Evolutionary conservation across 2,888 invertebrate genomes (phyloP).

Genomic region (Leistus spinibarbis): DNA sequence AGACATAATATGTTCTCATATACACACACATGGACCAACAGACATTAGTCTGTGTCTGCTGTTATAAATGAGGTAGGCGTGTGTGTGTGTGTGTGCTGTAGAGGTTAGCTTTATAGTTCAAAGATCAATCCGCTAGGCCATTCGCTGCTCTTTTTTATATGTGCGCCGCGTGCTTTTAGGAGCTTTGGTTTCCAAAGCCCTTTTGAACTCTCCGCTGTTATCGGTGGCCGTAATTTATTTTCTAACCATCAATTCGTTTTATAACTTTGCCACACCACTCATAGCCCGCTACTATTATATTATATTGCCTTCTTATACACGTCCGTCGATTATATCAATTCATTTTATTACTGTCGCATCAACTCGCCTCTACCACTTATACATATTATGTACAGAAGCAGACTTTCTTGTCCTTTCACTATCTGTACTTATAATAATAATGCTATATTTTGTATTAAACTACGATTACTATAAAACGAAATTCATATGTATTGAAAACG

Average conservation of each 20-base stretch:
- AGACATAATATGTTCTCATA: not conserved
- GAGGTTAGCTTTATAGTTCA: conserved; percentile 33
- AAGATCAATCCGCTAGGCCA: conserved; percentile 24
- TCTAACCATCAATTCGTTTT: conserved; percentile 29
- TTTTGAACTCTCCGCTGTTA: conserved; percentile 22
- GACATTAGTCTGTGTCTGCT: not conserved
- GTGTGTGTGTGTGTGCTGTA: not conserved
- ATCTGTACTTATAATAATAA: too few species aligned
- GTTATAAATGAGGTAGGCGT: not conserved
- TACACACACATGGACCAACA: not conserved
- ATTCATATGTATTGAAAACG: too few species aligned
- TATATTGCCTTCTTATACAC: too few species aligned
- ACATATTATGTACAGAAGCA: too few species aligned
- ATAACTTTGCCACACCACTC: conserved; percentile 6
- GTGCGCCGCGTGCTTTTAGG: conserved; percentile 11
- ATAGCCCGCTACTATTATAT: too few species aligned
- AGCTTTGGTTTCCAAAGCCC: conserved; percentile 6
- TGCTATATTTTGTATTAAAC: too few species aligned
- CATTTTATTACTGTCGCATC: too few species aligned
- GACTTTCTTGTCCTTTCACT: too few species aligned
- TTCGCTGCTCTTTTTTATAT: conserved; percentile 14
- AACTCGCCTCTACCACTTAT: too few species aligned
- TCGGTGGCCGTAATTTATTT: conserved; percentile 32
- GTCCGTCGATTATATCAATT: too few species aligned
- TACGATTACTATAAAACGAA: too few species aligned